Conservation (phyloP, 2,797 vertebrate species). For the Spinibarbus caldwelli region DNA sequence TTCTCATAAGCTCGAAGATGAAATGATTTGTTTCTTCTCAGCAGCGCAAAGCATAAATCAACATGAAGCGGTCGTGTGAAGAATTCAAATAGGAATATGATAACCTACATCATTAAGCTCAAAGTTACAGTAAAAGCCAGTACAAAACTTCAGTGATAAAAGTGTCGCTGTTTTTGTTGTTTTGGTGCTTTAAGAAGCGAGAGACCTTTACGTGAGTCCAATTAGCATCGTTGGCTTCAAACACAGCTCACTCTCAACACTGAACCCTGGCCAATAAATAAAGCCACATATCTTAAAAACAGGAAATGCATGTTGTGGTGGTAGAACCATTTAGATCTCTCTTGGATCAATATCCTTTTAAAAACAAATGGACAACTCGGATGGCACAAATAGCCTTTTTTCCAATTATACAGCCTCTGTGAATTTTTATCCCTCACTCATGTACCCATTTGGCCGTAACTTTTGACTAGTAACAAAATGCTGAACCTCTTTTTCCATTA, state of each 20-base stretch:
- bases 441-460: conserved; percentile 66
- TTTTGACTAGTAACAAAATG: conserved; percentile 65
- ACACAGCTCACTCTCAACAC: conserved; percentile 69
- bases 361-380: conserved; percentile 80
- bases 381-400: conserved; percentile 78
- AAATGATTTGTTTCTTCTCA: conserved; percentile 39
- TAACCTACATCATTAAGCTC: conserved; percentile 41
- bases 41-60: conserved; percentile 39
- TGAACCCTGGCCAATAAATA: conserved; percentile 73
- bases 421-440: conserved; percentile 71
- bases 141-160: conserved; percentile 58
- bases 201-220: conserved; percentile 53
- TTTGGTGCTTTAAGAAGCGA: background rate
- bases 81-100: conserved; percentile 39
- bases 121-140: conserved; percentile 12
- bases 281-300: conserved; percentile 74
- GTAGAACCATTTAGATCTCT: conserved; percentile 81
- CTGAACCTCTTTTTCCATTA: conserved; percentile 54
- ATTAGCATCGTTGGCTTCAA: conserved; percentile 66
- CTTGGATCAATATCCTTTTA: conserved; percentile 77
- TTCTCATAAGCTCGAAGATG: conserved; percentile 26
- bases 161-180: conserved; percentile 1
- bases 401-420: conserved; percentile 78
- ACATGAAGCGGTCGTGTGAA: conserved; percentile 11
- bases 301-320: conserved; percentile 78